Conservation (phyloP, 2,797 vertebrate genomes). For the Fratercula arctica region DNA sequence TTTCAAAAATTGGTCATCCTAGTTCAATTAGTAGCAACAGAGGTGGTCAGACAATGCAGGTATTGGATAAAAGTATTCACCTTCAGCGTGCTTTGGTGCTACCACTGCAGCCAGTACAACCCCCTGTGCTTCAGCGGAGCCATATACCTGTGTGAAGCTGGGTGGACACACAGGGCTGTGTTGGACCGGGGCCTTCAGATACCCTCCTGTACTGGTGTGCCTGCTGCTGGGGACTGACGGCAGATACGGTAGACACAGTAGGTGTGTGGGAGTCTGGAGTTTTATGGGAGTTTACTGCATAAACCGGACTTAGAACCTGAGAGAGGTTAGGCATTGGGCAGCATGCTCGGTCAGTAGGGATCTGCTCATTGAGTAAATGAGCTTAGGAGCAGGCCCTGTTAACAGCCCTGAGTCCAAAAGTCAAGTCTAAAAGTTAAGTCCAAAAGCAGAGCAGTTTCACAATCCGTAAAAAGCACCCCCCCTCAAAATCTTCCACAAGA, state of each 20-base stretch:
- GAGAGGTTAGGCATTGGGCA: background rate
- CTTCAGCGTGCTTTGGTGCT: background rate
- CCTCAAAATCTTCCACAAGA: background rate
- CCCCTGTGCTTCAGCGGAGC: accelerated
- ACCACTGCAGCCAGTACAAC: too few species aligned
- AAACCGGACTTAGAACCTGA: background rate
- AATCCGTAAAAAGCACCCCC: background rate
- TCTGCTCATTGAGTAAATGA: background rate
- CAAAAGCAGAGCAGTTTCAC: background rate
- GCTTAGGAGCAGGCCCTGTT: background rate
- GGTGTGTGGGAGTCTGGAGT: background rate
- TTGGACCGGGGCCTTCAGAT: background rate
- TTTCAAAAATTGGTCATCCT: background rate
- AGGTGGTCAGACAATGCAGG: background rate
- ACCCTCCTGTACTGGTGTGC: accelerated
- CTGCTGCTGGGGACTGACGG: background rate
- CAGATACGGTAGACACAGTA: accelerated
- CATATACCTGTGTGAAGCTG: background rate
- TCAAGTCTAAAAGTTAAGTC: background rate
- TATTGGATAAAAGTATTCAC: background rate
- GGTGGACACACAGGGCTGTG: accelerated
- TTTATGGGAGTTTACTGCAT: background rate
- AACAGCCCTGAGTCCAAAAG: background rate
- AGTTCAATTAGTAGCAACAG: background rate
- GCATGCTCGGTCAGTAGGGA: background rate